Percentiles rank a stretch among this genome's conserved stretches.
phyloP scores from a whole-genome alignment of 2,888 invertebrate species.

The Nomada flava region DNA sequence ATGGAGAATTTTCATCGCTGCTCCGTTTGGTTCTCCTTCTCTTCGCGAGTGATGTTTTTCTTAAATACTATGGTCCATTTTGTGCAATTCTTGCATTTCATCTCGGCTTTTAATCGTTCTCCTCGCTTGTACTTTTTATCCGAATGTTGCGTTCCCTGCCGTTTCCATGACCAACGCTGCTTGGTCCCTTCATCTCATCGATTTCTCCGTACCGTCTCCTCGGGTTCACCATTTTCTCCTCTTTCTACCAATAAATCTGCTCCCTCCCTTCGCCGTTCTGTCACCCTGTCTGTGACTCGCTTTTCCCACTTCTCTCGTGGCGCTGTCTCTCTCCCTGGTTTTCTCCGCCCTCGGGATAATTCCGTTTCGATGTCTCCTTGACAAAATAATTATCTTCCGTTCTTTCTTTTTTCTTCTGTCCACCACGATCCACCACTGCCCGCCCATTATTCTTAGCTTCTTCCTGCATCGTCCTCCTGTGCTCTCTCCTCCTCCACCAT shows the following conservation, averaged over 20 bases:
- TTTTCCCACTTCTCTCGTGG: constrained; percentile 1
- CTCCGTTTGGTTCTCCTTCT: too few relatives aligned
- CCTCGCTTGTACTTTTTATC: not conserved
- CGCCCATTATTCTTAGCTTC: not conserved
- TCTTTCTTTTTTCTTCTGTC: not conserved
- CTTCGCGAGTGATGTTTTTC: too few relatives aligned
- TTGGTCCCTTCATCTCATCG: constrained; percentile 49
- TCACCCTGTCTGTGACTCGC: not conserved
- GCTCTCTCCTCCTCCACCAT: not conserved
- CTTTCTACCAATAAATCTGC: constrained; percentile 33
- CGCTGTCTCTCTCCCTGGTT: not conserved
- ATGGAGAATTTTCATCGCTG: too few relatives aligned
- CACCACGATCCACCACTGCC: too few relatives aligned
- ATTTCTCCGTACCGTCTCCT: constrained; percentile 28
- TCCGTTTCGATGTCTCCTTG: constrained; percentile 11
- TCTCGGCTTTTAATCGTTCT: not conserved
- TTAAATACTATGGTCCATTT: too few relatives aligned
- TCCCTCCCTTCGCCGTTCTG: not conserved
- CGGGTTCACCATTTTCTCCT: constrained; percentile 39
- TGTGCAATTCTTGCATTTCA: too few relatives aligned
- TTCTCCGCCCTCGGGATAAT: constrained; percentile 23
- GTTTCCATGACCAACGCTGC: constrained; percentile 15
- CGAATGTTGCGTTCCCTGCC: not conserved
- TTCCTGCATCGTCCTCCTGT: not conserved
- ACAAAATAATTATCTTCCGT: constrained; percentile 10